Percentiles rank a stretch among this genome's conserved stretches.
Conservation (phyloP, 2,797 vertebrate genomes). For the Astyanax mexicanus region DNA sequence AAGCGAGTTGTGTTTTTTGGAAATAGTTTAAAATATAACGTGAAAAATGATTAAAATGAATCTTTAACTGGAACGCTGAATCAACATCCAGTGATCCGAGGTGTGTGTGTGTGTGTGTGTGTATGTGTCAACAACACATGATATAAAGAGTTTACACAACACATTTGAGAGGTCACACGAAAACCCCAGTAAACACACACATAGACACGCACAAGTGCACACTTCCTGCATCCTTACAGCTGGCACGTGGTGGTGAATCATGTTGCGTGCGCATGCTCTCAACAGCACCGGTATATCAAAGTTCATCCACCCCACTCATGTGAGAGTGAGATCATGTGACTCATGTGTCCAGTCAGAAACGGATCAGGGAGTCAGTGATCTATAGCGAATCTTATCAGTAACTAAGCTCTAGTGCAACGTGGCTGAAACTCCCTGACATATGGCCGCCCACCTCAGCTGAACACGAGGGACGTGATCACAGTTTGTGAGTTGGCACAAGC, state of each 20-base stretch:
- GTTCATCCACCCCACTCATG: constrained; percentile 3
- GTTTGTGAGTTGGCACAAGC: neutral
- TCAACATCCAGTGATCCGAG: too few relatives aligned
- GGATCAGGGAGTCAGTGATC: constrained; percentile 26
- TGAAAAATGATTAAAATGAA: too few relatives aligned
- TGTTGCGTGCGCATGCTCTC: neutral
- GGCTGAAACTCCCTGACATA: constrained; percentile 9
- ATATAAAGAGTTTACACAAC: neutral
- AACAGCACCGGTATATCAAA: too few relatives aligned
- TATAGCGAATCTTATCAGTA: constrained; percentile 33
- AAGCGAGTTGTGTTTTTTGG: too few relatives aligned
- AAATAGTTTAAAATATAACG: too few relatives aligned
- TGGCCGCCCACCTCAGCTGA: neutral
- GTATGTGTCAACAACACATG: neutral
- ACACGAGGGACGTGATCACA: neutral
- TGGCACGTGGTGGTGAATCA: constrained; percentile 5
- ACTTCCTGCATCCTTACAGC: neutral
- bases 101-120: too few relatives aligned
- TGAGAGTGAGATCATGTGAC: constrained; percentile 11
- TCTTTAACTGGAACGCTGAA: too few relatives aligned
- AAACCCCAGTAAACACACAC: neutral
- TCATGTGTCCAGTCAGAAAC: constrained; percentile 7
- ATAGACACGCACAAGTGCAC: too few relatives aligned
- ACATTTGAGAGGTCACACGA: neutral
- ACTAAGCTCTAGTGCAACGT: constrained; percentile 25